A percentile compares a stretch with the other conserved stretches of the same genome.
phyloP scores from a whole-genome alignment of 2,888 invertebrate species.

The Cheilosia impressa region DNA sequence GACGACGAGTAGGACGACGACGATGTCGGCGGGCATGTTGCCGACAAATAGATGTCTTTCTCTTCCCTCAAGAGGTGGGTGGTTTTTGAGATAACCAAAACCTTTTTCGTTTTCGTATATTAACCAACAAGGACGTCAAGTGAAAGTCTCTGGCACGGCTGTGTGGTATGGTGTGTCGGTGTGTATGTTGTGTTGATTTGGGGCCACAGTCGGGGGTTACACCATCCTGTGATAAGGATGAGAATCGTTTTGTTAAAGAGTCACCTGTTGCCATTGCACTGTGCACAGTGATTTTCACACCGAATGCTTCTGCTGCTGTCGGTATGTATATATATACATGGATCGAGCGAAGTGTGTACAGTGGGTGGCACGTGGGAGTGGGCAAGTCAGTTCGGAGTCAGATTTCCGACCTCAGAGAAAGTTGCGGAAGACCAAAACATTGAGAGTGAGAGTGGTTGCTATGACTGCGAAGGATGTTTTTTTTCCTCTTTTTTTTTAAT shows the following conservation, averaged over 20 bases:
- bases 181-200: conserved; percentile 32
- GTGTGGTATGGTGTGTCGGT: conserved; percentile 25
- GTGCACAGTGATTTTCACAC: conserved; percentile 68
- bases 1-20: conserved; percentile 59
- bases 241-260: conserved; percentile 69
- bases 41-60: conserved; percentile 68
- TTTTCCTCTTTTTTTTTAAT: conserved; percentile 25
- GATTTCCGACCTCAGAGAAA: conserved; percentile 64
- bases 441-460: conserved; percentile 58
- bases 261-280: conserved; percentile 73
- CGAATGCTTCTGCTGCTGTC: conserved; percentile 48
- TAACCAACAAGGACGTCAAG: conserved; percentile 72
- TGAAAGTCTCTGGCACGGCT: conserved; percentile 56
- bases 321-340: conserved; percentile 15
- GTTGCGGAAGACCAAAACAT: conserved; percentile 64
- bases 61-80: conserved; percentile 25
- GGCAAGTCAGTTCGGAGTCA: conserved; percentile 6
- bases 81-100: conserved; percentile 68
- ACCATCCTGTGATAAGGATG: conserved; percentile 53
- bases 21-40: conserved; percentile 46
- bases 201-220: conserved; percentile 10
- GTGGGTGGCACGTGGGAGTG: not conserved
- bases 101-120: conserved; percentile 73
- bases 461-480: conserved; percentile 30
- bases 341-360: conserved; percentile 38